phyloP scores from a whole-genome alignment of 2,888 invertebrate species.

The Amiota minor region DNA sequence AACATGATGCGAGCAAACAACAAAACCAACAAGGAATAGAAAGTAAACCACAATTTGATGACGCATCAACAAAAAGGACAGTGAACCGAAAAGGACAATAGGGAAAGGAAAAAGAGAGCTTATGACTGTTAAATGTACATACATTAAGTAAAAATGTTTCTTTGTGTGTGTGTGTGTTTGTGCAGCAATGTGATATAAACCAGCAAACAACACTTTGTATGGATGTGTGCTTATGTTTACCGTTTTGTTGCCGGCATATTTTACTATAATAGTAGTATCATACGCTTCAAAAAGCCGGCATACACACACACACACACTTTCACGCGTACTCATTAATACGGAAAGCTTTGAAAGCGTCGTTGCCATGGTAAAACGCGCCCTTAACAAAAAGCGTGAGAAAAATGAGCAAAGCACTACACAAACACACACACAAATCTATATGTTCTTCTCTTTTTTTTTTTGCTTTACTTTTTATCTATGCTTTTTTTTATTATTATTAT shows the following conservation, averaged over 20 bases:
- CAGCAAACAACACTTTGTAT: neutral
- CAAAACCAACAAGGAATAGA: neutral
- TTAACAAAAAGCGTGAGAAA: slow-evolving; percentile 27
- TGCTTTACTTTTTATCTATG: neutral
- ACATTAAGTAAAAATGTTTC: neutral
- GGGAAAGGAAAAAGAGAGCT: neutral
- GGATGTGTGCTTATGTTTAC: neutral
- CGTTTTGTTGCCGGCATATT: too few relatives aligned
- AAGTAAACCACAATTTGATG: neutral
- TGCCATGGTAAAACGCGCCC: slow-evolving; percentile 22
- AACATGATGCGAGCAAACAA: slow-evolving; percentile 7
- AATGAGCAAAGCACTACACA: neutral
- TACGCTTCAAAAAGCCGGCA: too few relatives aligned
- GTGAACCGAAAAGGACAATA: neutral
- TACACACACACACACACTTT: neutral
- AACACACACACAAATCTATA: neutral
- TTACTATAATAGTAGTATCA: too few relatives aligned
- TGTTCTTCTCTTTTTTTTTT: neutral
- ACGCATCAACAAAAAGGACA: neutral
- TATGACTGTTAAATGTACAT: slow-evolving; percentile 7
- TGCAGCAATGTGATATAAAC: too few relatives aligned
- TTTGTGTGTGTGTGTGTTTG: too few relatives aligned
- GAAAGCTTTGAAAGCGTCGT: neutral
- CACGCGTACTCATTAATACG: too few relatives aligned
- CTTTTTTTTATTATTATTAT: neutral